Base-by-base conservation (phyloP, 2,797 vertebrate genomes). In the Coendou prehensilis region DNA sequence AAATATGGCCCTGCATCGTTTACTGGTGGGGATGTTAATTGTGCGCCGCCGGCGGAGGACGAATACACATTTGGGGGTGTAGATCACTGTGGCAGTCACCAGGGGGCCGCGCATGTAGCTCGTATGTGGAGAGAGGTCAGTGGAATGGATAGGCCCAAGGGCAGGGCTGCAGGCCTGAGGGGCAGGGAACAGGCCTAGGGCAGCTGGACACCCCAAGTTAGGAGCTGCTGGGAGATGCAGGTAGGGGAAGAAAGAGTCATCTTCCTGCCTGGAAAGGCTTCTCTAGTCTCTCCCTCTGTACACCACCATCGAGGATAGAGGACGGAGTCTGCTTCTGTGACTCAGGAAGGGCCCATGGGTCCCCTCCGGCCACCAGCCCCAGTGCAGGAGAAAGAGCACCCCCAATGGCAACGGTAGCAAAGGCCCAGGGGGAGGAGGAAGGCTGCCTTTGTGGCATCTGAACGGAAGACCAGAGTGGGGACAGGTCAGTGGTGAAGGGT, bases 21-120 rank as follows among this genome's bases (percentile, higher is more conserved):
- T 90, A 90, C 91, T 18, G 54, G 84, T 56, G 78, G 89, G 82
- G 85, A 64, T 79, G 86, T 89, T 96, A 85, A 93, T 64, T 89
- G 89, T 47, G 86, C 28, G 2, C 92, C 1, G 1, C 76, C 57
- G n/a, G 73, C 0, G 11, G 88, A 84, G 64, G 87, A 89, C 23
- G 26, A 80, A 87, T 56, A 6, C 1, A 30, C 33, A 10, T 87
- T 71, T 57, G 20, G 37, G 54, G 14, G 63, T 28, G 61, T 1
- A 67, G n/a, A 79, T 90, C 73, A 52, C 61, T 5, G 33, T 30
- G 89, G 87, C 94, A 59, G 92, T 37, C 0, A 0, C 15, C 8
- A 2, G 37, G 41, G 1, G 9, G 87, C 30, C 0, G 0, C 0
- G 9, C 4, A 10, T 41, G 54, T 45, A 61, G 78, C 28, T 17